Evolutionary conservation across 2,113 vertebrate genomes (phyloP), one percentile per base, ranked within the genome.

Genomic region (Passer domesticus): DNA sequence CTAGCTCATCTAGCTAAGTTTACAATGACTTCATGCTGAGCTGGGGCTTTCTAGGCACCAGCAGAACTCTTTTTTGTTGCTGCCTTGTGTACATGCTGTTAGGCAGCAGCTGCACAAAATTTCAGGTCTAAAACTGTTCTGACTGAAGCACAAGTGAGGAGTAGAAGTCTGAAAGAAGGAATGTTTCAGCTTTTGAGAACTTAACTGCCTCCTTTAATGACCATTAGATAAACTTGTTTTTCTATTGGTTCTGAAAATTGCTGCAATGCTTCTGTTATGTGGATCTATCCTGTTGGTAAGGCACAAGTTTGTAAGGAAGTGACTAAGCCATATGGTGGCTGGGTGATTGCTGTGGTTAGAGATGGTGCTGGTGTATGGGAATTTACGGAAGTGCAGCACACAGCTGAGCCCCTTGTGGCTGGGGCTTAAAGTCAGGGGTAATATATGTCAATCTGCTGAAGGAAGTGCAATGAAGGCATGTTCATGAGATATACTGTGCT

Each of bases 11-110:
- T 67, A 83, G 59, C 63, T 52, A 89, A 86, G 70, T 70, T 94
- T 77, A 76, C 90, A 90, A 80, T 76, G 46, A 66, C 55, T 80
- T 94, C 83, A 12, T 0, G 15, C 78, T 91, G 82, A 86, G 35
- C 75, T 90, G 79, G 70, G 39, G 9, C 59, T 94, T 95, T 94
- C 89, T 85, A 69, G 46, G 64, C 67, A 79, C 47, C 7, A 10
- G 31, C 24, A 69, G 59, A 94, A 85, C 50, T 73, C 58, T 44
- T 92, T 89, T 96, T 50, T 89, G 30, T 94, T 89, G 59, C 74
- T 88, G 58, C 39, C 60, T 75, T 85, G 46, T 70, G 33, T 83
- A 73, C 5, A 2, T 50, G 74, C 58, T 84, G 66, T 66, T 70
- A 47, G 56, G 49, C 69, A 91, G 44, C 56, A 89, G 39, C 66